Evolutionary conservation across 2,113 vertebrate species (phyloP).

Genomic region (Agelaius tricolor): DNA sequence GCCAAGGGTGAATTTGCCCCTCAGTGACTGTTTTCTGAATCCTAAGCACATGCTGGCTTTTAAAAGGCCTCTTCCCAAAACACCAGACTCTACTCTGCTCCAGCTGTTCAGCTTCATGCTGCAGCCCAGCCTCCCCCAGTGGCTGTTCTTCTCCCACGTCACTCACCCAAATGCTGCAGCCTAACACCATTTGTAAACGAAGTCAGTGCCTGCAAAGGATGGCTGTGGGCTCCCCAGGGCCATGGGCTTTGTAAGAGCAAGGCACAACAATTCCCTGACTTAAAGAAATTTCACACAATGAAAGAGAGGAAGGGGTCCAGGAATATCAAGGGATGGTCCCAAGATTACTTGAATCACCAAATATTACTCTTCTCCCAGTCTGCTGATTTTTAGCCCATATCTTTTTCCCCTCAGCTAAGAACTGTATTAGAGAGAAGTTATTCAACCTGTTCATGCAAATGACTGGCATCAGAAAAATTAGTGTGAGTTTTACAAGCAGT

Average conservation of each 20-base stretch:
- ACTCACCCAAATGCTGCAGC: background rate
- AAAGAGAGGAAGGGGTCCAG: background rate
- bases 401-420: background rate
- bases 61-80: constrained; percentile 1
- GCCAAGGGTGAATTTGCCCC: constrained; percentile 32
- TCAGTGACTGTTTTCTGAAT: constrained; percentile 21
- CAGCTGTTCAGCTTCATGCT: constrained; percentile 23
- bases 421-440: background rate
- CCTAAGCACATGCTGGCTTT: background rate
- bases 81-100: background rate
- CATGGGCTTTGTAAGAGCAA: background rate
- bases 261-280: background rate
- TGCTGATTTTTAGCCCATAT: background rate
- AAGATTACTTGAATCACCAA: background rate
- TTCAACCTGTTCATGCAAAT: background rate
- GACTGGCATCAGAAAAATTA: background rate
- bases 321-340: background rate
- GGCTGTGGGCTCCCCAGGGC: background rate
- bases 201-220: background rate
- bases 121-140: background rate
- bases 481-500: background rate
- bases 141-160: background rate
- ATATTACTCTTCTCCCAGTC: background rate
- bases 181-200: background rate
- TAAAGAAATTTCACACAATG: background rate